Conservation (phyloP, 2,888 invertebrate species). For the Lasioglossum marginatum region DNA sequence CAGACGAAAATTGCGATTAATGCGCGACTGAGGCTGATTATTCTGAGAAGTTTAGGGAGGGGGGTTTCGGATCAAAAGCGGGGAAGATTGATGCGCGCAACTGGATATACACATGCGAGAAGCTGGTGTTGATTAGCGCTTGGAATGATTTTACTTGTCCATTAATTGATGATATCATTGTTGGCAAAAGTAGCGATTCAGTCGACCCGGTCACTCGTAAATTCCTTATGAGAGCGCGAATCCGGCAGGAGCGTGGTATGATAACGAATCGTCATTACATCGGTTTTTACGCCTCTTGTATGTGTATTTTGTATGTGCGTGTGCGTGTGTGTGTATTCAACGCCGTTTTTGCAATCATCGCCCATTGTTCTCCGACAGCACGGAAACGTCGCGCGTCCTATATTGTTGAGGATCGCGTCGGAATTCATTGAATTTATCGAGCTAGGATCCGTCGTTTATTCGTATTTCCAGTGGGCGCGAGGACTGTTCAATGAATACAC, state of each 20-base stretch:
- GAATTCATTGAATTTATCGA: slow-evolving; percentile 43
- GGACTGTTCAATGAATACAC: slow-evolving; percentile 6
- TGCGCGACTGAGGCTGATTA: slow-evolving; percentile 46
- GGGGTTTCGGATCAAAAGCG: neutral
- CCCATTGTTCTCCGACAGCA: slow-evolving; percentile 40
- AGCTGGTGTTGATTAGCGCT: slow-evolving; percentile 30
- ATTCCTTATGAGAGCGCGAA: slow-evolving; percentile 23
- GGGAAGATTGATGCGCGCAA: slow-evolving; percentile 16
- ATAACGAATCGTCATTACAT: slow-evolving; percentile 51
- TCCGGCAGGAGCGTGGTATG: slow-evolving; percentile 5
- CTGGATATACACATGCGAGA: slow-evolving; percentile 22
- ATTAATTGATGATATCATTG: slow-evolving; percentile 33
- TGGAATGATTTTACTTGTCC: slow-evolving; percentile 33
- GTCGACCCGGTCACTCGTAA: slow-evolving; percentile 31
- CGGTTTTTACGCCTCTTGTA: slow-evolving; percentile 37
- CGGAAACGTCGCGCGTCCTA: slow-evolving; percentile 2
- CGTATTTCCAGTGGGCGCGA: neutral
- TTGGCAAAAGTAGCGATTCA: slow-evolving; percentile 38
- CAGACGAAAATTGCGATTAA: slow-evolving; percentile 58
- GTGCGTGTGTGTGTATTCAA: slow-evolving; percentile 16
- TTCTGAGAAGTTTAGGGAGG: slow-evolving; percentile 31
- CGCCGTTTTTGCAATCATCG: slow-evolving; percentile 56
- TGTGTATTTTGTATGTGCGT: neutral
- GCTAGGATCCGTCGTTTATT: slow-evolving; percentile 23
- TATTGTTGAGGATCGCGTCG: slow-evolving; percentile 22